Percentiles rank a stretch among this genome's conserved stretches.
phyloP scores from a whole-genome alignment of 2,888 invertebrate genomes.

The Agelastica alni region DNA sequence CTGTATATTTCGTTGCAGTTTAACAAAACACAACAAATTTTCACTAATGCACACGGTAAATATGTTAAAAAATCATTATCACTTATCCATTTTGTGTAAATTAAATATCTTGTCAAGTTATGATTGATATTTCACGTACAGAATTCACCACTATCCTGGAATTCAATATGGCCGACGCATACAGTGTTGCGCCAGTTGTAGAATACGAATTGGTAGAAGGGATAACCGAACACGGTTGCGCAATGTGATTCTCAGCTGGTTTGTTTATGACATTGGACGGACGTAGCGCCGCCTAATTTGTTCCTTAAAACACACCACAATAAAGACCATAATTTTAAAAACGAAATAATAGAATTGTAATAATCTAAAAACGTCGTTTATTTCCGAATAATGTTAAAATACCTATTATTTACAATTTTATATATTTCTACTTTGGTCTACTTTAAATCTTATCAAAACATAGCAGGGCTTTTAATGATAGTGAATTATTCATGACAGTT shows the following conservation, averaged over 20 bases:
- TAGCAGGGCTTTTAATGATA: conserved; percentile 7
- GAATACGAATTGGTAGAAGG: conserved; percentile 29
- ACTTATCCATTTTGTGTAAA: conserved; percentile 29
- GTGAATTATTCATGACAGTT: conserved; percentile 14
- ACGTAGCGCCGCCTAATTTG: conserved; percentile 4
- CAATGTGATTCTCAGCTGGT: conserved; percentile 8
- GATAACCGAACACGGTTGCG: conserved; percentile 32
- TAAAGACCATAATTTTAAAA: conserved; percentile 5
- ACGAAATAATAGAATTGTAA: background rate
- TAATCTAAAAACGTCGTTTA: background rate
- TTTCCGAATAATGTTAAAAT: background rate
- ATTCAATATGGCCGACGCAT: conserved; percentile 54
- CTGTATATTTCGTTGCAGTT: conserved; percentile 12
- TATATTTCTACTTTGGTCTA: background rate
- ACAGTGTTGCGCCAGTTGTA: conserved; percentile 31
- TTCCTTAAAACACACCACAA: conserved; percentile 4
- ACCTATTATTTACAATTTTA: background rate
- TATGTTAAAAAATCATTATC: conserved; percentile 24
- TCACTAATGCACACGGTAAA: conserved; percentile 31
- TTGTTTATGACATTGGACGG: conserved; percentile 18
- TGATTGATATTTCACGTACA: conserved; percentile 25
- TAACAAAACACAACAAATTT: conserved; percentile 27
- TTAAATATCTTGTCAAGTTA: conserved; percentile 11
- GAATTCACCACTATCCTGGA: conserved; percentile 49
- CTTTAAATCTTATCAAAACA: conserved; percentile 8